Percentiles rank a stretch among this genome's conserved stretches.
phyloP scores from a whole-genome alignment of 2,113 vertebrate species.

The Thamnaconus septentrionalis region DNA sequence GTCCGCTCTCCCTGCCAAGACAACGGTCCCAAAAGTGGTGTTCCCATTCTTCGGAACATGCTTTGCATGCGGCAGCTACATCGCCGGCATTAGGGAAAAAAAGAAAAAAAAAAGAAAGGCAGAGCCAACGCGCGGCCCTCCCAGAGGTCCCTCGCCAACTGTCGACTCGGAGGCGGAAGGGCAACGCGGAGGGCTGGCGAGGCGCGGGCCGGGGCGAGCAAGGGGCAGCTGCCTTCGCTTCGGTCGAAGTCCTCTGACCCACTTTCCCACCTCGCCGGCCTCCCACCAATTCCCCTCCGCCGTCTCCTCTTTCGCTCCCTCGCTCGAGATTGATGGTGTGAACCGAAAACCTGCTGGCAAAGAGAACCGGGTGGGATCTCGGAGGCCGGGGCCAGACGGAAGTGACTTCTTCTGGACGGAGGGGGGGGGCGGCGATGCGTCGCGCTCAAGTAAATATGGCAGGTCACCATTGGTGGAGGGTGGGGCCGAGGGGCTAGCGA shows the following conservation, averaged over 20 bases:
- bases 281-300: slow-evolving; percentile 42
- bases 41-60: slow-evolving; percentile 32
- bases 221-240: slow-evolving; percentile 74
- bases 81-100: too few species aligned
- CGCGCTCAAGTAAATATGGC: slow-evolving; percentile 44
- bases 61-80: too few species aligned
- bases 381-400: slow-evolving; percentile 39
- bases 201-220: slow-evolving; percentile 43
- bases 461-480: slow-evolving; percentile 15
- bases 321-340: slow-evolving; percentile 77
- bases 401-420: neutral
- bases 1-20: neutral
- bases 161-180: slow-evolving; percentile 39
- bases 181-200: slow-evolving; percentile 42
- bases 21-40: slow-evolving; percentile 6
- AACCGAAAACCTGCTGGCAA: slow-evolving; percentile 73
- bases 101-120: neutral
- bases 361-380: neutral
- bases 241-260: slow-evolving; percentile 78
- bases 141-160: slow-evolving; percentile 68
- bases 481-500: too few species aligned
- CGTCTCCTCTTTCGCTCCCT: slow-evolving; percentile 46
- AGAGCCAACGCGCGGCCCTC: slow-evolving; percentile 25
- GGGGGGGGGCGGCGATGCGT: slow-evolving; percentile 24
- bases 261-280: slow-evolving; percentile 69